Evolutionary conservation across 2,888 invertebrate genomes (phyloP).

Genomic region (Brassicogethes aeneus): DNA sequence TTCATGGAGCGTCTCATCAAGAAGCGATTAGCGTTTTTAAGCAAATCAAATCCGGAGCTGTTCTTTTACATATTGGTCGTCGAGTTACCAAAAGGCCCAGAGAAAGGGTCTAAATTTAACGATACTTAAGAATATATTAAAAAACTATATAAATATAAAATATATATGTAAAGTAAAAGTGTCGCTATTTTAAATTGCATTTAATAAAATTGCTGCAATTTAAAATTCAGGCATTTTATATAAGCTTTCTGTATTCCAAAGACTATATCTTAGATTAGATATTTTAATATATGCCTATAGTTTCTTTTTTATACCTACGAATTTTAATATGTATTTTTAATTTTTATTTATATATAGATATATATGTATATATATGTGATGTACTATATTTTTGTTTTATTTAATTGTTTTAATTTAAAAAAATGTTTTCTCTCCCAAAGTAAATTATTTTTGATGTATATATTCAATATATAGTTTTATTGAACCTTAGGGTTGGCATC

Average conservation of each 20-base stretch:
- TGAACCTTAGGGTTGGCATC: no score
- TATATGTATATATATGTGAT: background rate
- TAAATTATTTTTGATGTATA: no score
- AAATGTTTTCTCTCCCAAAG: background rate
- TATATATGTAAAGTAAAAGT: no score
- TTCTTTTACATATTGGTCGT: conserved; percentile 64
- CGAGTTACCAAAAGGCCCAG: conserved; percentile 35
- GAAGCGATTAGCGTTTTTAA: conserved; percentile 74
- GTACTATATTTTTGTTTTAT: background rate
- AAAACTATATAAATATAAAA: no score
- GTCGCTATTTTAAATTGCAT: no score
- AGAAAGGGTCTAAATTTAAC: conserved; percentile 24
- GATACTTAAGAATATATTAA: background rate
- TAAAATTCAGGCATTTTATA: no score
- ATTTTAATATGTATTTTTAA: no score
- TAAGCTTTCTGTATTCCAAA: background rate
- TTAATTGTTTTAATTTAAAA: background rate
- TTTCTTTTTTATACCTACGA: no score
- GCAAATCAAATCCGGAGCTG: conserved; percentile 66
- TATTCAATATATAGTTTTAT: no score
- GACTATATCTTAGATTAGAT: background rate
- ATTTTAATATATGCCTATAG: background rate
- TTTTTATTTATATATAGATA: background rate
- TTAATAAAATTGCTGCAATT: no score
- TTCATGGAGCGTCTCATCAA: conserved; percentile 68